Evolutionary conservation across 2,888 invertebrate species (phyloP), one percentile per base, ranked within the genome.

Genomic region (Trimorus sp.): DNA sequence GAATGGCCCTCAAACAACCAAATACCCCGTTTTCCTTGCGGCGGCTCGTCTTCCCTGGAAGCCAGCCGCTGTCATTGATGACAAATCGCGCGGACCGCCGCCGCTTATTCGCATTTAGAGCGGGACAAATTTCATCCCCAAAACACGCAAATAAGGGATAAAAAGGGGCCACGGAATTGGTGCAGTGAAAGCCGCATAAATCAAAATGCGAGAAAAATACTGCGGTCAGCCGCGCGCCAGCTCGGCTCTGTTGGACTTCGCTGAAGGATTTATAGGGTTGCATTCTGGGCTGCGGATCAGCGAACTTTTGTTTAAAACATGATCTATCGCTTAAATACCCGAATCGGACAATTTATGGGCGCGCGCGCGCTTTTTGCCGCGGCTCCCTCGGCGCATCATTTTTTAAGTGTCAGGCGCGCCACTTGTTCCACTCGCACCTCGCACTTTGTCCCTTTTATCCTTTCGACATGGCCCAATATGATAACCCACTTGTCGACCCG

Each of bases 291-390:
- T 82, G 87, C 88, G 89, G 89, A 89, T 90, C 90, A 89, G 79
- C 84, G 86, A 85, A 89, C 89, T 89, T 90, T 90, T 90, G 90
- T 91, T 91, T 91, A 90, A 91, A 90, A 91, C 88, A 90, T 91
- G 92, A 91, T 91, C 90, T 91, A 92, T 91, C 87, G 89, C 89
- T 90, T 90, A 89, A 91, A 90, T 89, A 88, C 87, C 89, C 69
- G 65, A 70, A 69, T 58, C 84, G 86, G 86, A 89, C 87, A 88
- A 91, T 90, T 90, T 91, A 89, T 90, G 90, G 85, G 85, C 84
- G 37, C 51, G 48, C 59, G 76, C 80, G 65, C 66, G 53, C 56
- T 53, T 75, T 63, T 84, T 68, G 48, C 69, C 11, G 8, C 40
- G 40, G 9, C 40, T 82, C 59, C 65, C 42, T 74, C 54, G n/a